Conservation (phyloP, 2,797 vertebrate species). For the Syngnathus rostellatus region DNA sequence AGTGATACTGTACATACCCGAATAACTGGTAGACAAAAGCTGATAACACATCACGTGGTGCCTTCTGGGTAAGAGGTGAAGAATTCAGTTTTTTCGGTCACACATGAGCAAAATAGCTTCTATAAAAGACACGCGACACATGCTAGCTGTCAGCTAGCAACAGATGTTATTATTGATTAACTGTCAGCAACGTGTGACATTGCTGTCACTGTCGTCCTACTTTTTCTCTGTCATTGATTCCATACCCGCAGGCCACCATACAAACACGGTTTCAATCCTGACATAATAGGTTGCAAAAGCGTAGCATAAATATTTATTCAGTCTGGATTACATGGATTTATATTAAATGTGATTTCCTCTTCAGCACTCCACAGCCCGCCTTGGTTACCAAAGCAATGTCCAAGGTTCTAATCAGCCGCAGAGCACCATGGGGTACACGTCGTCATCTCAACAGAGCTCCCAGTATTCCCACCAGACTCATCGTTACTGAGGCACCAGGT, state of each 20-base stretch:
- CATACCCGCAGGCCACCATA: neutral
- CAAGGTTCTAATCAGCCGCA: conserved; percentile 92
- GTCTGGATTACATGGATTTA: neutral
- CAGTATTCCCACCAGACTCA: conserved; percentile 91
- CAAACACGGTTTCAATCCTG: neutral
- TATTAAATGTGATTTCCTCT: neutral
- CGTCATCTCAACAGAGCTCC: conserved; percentile 89
- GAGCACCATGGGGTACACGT: conserved; percentile 89
- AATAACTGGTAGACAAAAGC: conserved; percentile 15
- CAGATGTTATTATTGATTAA: neutral
- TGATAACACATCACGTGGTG: conserved; percentile 12
- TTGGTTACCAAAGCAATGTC: conserved; percentile 97
- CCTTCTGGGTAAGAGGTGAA: neutral
- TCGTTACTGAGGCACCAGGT: conserved; percentile 77
- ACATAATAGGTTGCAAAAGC: neutral
- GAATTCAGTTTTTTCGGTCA: too few relatives aligned
- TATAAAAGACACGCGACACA: neutral
- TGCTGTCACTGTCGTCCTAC: neutral
- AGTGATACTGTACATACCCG: neutral
- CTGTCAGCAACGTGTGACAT: neutral
- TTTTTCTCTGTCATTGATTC: conserved; percentile 1
- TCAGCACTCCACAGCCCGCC: conserved; percentile 88
- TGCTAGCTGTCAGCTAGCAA: neutral
- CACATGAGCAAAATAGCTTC: neutral
- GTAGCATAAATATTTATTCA: neutral